phyloP scores from a whole-genome alignment of 2,797 vertebrate genomes.

The Falco novaeseelandiae region DNA sequence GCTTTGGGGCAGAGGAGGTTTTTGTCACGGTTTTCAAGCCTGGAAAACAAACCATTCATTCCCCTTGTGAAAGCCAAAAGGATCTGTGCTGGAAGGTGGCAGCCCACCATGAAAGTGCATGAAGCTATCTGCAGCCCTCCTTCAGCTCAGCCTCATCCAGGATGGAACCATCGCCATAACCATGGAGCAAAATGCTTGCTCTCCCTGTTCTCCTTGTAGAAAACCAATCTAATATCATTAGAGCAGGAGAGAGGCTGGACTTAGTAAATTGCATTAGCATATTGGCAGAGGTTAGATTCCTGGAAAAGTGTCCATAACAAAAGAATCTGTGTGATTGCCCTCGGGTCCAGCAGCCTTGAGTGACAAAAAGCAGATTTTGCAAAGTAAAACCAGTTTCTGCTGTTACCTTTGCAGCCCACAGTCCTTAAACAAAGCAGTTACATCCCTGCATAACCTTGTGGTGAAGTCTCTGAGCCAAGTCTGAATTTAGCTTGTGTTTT shows the following conservation, averaged over 20 bases:
- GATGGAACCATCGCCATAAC: not conserved
- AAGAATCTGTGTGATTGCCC: not conserved
- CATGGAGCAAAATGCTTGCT: not conserved
- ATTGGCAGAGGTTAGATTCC: not conserved
- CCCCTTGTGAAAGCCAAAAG: not conserved
- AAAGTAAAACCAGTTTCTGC: not conserved
- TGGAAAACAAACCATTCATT: not conserved
- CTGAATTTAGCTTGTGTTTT: not conserved
- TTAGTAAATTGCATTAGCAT: not conserved
- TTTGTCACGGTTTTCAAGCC: not conserved
- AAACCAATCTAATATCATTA: not conserved
- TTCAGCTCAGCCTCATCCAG: not conserved
- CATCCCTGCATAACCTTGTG: not conserved
- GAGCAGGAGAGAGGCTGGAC: not conserved
- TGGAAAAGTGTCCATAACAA: not conserved
- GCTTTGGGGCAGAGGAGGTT: conserved; percentile 14
- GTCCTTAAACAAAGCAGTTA: not conserved
- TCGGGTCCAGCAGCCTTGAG: not conserved
- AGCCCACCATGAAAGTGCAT: not conserved
- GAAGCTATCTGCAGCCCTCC: not conserved
- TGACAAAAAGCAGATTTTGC: not conserved
- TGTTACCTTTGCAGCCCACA: not conserved
- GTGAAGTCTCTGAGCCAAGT: not conserved
- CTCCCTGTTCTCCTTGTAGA: not conserved
- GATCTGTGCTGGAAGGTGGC: not conserved